Evolutionary conservation across 2,113 vertebrate species (phyloP).

Genomic region (Haemorhous mexicanus): DNA sequence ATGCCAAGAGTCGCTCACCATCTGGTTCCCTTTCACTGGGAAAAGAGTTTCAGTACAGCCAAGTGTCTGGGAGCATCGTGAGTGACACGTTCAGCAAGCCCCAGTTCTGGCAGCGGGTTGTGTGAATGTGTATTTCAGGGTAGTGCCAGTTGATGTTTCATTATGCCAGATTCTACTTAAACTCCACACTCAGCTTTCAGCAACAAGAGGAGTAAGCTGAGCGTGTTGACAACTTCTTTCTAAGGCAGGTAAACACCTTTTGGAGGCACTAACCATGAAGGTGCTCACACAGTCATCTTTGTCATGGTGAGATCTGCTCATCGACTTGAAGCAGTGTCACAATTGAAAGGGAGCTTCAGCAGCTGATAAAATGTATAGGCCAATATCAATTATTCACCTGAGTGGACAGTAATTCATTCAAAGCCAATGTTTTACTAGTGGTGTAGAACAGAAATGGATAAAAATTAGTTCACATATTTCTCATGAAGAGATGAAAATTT

Average conservation of each 20-base stretch:
- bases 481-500: background rate
- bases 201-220: background rate
- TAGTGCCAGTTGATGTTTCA: conserved; percentile 44
- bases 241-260: background rate
- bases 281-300: background rate
- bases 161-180: conserved; percentile 14
- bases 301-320: background rate
- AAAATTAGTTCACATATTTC: background rate
- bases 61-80: conserved; percentile 30
- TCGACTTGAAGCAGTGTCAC: background rate
- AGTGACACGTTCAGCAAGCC: conserved; percentile 33
- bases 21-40: conserved; percentile 43
- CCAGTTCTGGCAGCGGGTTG: conserved; percentile 5
- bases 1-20: conserved; percentile 38
- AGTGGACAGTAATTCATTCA: background rate
- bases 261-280: background rate
- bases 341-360: background rate
- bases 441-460: background rate
- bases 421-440: background rate
- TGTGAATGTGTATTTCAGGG: conserved; percentile 37
- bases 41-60: background rate
- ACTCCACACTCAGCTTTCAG: background rate
- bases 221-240: background rate
- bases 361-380: background rate
- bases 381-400: background rate